Percentiles rank a stretch among this genome's conserved stretches.
Conservation (phyloP, 2,797 vertebrate genomes). For the Poeciliopsis infans region DNA sequence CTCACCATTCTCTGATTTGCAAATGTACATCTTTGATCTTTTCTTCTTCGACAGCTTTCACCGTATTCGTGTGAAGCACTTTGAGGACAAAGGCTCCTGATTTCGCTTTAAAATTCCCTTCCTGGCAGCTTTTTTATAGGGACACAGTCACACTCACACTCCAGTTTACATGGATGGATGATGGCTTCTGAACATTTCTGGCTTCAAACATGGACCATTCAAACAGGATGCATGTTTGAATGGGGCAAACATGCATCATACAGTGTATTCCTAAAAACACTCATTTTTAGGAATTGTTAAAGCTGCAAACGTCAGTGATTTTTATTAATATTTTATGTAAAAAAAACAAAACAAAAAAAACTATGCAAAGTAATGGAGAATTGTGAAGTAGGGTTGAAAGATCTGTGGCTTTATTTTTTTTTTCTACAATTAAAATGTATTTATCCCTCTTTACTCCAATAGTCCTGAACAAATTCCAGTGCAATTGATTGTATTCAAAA, state of each 20-base stretch:
- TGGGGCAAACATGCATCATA: background rate
- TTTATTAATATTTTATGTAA: background rate
- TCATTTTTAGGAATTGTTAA: background rate
- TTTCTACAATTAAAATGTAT: background rate
- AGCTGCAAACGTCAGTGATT: background rate
- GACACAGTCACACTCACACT: conserved; percentile 16
- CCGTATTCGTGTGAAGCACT: conserved; percentile 18
- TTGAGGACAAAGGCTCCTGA: conserved; percentile 28
- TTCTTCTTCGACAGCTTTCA: conserved; percentile 22
- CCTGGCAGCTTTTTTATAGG: background rate
- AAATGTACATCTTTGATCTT: conserved; percentile 47
- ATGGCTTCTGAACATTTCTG: conserved; percentile 1
- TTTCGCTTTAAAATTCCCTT: conserved; percentile 22
- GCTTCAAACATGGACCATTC: too few species aligned
- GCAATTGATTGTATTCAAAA: background rate
- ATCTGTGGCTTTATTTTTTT: background rate
- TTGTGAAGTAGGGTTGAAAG: background rate
- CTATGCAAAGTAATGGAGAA: background rate
- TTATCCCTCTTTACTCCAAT: background rate
- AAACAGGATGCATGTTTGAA: background rate
- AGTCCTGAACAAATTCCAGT: background rate
- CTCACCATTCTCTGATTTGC: conserved; percentile 45
- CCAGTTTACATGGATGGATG: conserved; percentile 16
- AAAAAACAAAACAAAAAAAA: background rate
- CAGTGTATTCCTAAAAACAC: background rate